phyloP scores from a whole-genome alignment of 2,113 vertebrate species.

The Triplophysa rosa region DNA sequence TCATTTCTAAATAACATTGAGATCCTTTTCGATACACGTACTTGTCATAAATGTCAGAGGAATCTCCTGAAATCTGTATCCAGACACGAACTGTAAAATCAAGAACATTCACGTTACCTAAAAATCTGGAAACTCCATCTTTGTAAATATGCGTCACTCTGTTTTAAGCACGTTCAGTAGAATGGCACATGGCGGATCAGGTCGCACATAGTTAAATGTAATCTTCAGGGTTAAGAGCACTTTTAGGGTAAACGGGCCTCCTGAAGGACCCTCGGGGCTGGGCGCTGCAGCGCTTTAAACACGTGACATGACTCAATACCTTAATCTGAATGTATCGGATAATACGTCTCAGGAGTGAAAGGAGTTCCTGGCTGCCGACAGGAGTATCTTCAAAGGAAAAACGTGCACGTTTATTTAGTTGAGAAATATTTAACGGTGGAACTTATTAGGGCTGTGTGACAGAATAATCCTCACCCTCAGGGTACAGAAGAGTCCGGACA shows the following conservation, averaged over 20 bases:
- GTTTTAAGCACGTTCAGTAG: background rate
- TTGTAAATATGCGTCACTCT: background rate
- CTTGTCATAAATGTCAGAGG: conserved; percentile 84
- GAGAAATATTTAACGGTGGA: background rate
- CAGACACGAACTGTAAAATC: conserved; percentile 81
- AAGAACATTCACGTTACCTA: background rate
- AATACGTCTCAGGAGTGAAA: conserved; percentile 83
- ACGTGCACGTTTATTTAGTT: background rate
- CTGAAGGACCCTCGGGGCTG: background rate
- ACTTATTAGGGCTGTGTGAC: conserved; percentile 21
- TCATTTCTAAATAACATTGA: too few relatives aligned
- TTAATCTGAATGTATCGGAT: conserved; percentile 88
- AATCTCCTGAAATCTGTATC: conserved; percentile 90
- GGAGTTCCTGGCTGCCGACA: conserved; percentile 85
- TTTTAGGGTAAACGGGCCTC: background rate
- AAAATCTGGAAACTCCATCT: conserved; percentile 12
- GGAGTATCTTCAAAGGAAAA: conserved; percentile 78
- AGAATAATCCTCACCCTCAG: conserved; percentile 75
- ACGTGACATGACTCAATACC: conserved; percentile 69
- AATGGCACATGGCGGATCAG: background rate
- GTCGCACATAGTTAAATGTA: background rate
- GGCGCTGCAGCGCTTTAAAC: background rate
- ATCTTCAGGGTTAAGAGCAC: background rate
- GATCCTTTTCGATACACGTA: conserved; percentile 74
- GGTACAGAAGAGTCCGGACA: conserved; percentile 87